phyloP scores from a whole-genome alignment of 2,113 vertebrate species.

The Dunckerocampus dactyliophorus region DNA sequence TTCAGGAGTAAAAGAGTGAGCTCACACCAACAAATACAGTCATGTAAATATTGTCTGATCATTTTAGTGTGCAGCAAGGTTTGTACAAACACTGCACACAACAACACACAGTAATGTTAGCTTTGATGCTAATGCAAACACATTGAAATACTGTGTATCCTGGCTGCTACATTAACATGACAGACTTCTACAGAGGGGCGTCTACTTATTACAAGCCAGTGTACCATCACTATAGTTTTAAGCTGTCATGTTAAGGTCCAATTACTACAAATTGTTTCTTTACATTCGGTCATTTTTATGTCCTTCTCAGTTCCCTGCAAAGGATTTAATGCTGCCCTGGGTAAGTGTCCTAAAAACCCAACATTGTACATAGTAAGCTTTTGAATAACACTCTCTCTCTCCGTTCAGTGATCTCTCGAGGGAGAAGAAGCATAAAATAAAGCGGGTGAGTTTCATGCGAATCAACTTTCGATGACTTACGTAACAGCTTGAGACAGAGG shows the following conservation, averaged over 20 bases:
- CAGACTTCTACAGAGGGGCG: too few relatives aligned
- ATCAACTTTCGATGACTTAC: slow-evolving; percentile 3
- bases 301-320: slow-evolving; percentile 83
- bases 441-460: slow-evolving; percentile 32
- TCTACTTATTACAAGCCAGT: too few relatives aligned
- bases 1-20: too few relatives aligned
- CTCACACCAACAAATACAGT: too few relatives aligned
- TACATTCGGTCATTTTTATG: slow-evolving; percentile 6
- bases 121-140: too few relatives aligned
- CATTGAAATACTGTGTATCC: too few relatives aligned
- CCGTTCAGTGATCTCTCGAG: slow-evolving; percentile 80
- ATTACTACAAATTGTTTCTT: not conserved
- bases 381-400: slow-evolving; percentile 9
- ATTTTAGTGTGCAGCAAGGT: too few relatives aligned
- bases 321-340: slow-evolving; percentile 81
- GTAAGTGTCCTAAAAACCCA: slow-evolving; percentile 67
- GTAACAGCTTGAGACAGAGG: slow-evolving; percentile 2
- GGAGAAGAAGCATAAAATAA: slow-evolving; percentile 73
- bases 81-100: too few relatives aligned
- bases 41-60: too few relatives aligned
- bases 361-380: not conserved
- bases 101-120: too few relatives aligned
- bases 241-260: not conserved
- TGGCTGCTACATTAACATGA: too few relatives aligned
- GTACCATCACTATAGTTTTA: not conserved